Evolutionary conservation across 2,888 invertebrate species (phyloP), one percentile per base, ranked within the genome.

Genomic region (Mimumesa dahlbomi): DNA sequence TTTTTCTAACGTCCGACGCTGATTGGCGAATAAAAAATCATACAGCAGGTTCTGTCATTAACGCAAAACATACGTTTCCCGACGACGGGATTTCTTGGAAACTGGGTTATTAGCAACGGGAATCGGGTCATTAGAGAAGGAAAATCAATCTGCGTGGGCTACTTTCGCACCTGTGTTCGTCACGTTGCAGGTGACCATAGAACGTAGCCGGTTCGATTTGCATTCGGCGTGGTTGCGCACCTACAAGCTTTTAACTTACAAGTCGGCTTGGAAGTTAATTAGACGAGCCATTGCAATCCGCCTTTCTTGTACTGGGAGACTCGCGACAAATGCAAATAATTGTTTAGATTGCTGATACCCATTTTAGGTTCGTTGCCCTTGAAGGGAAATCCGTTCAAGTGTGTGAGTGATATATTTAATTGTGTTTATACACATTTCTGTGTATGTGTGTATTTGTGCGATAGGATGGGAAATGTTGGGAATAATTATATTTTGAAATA

Each of bases 131-230:
- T 67, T 62, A 40, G 36, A 6, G 46, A 45, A 48, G 31, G 67
- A 67, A 67, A 62, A 73, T 67, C 46, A 62, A 72, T 67, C 54
- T 72, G 58, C 68, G 67, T 38, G 68, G 31, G 29, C 67, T 72
- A 73, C 72, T 73, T 73, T 72, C 62, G 29, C 34, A 16, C 25
- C 7, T 31, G 25, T 6, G 22, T 36, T 29, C 34, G 40, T 7
- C n/a, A 40, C 3, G 21, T 29, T 13, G 42, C 31, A 25, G 21
- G 19, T 34, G 29, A 38, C 6, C 31, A n/a, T 16, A 5, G 18
- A 6, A 22, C 3, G 6, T n/a, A 11, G 25, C 29, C 13, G n/a
- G 38, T 46, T 45, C n/a, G 16, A 22, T 45, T 31, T 43, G 13
- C 25, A 50, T 50, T 48, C 16, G 18, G 6, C n/a, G 4, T 7